Base-by-base conservation (phyloP, 2,113 vertebrate species). In the Polypterus senegalus region DNA sequence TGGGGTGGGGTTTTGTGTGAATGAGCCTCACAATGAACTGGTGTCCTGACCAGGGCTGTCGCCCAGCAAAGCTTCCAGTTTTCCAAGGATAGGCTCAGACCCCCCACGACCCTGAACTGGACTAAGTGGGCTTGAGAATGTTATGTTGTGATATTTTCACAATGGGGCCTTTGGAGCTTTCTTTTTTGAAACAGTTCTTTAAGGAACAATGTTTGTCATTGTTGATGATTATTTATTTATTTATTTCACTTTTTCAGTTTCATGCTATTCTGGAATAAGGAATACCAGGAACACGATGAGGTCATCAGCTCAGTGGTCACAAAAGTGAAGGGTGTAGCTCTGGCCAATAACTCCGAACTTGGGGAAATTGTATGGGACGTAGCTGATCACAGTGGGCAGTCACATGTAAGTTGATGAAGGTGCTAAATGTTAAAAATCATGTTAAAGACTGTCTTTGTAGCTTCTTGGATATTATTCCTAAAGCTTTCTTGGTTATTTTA, bases 271-370 rank as follows among this genome's bases (percentile, higher is more conserved):
- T 61, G 68, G 79, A 78, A 81, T 58, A 75, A 73, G 48, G 70
- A 78, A 52, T 82, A 78, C 56, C 80, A 86, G 72, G 71, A 84
- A 67, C 78, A 68, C 7, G 87, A 88, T 58, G 66, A 74, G 27
- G 71, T 84, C 4, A 83, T 75, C 60, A 89, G 85, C 69, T 88
- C 86, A 0, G 68, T 84, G 57, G 79, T 79, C 49, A 69, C 78
- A 43, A 88, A 69, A 65, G 76, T 88, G 63, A 90, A 91, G 61
- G 83, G 88, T 2, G 78, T 86, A 1, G 75, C 78, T 47, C 66
- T 73, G 60, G 52, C 63, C 7, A 53, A 9, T 5, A 48, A 78
- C 45, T 65, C 71, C 1, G 75, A 69, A 4, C 7, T 70, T 1
- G 77, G 69, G 1, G 56, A 62, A 7, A 59, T 76, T 57, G 67